A percentile compares a stretch with the other conserved stretches of the same genome.
These are phyloP conservation scores for Thymelicus acteon DNA, from an alignment of 2,888 invertebrate species.

Conservation along the genomic window DNA sequence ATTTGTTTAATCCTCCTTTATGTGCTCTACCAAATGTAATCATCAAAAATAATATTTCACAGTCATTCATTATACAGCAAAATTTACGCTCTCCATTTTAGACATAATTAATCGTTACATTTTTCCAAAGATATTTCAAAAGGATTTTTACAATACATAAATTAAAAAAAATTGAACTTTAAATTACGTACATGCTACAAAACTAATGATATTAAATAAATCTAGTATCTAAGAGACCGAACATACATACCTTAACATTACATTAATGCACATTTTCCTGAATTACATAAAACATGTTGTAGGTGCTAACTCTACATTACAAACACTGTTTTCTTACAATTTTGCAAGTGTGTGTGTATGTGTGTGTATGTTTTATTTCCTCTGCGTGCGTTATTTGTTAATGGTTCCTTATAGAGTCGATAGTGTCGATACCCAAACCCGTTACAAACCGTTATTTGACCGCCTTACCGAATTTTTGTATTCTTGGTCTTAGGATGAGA, in stretches of 20 bases:
- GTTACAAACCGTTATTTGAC: constrained; percentile 51
- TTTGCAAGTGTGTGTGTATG: background rate
- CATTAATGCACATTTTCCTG: too few species aligned
- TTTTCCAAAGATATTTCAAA: too few species aligned
- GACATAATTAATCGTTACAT: too few species aligned
- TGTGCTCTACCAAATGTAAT: background rate
- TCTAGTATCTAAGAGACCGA: too few species aligned
- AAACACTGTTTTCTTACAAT: background rate
- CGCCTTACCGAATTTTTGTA: constrained; percentile 45
- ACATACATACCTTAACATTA: too few species aligned
- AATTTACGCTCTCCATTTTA: too few species aligned
- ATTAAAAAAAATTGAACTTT: too few species aligned
- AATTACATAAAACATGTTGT: background rate
- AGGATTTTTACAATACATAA: too few species aligned
- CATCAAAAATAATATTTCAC: background rate
- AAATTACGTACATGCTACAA: too few species aligned
- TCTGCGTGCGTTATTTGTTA: constrained; percentile 42
- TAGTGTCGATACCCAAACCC: constrained; percentile 44
- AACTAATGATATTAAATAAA: too few species aligned
- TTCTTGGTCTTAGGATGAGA: background rate
- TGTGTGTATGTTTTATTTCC: constrained; percentile 6
- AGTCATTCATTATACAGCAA: too few species aligned
- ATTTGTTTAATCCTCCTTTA: constrained; percentile 1
- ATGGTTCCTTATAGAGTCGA: constrained; percentile 27
- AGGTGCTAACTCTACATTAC: background rate